Conservation (phyloP, 2,888 invertebrate species). For the Geophilus truncorum region DNA sequence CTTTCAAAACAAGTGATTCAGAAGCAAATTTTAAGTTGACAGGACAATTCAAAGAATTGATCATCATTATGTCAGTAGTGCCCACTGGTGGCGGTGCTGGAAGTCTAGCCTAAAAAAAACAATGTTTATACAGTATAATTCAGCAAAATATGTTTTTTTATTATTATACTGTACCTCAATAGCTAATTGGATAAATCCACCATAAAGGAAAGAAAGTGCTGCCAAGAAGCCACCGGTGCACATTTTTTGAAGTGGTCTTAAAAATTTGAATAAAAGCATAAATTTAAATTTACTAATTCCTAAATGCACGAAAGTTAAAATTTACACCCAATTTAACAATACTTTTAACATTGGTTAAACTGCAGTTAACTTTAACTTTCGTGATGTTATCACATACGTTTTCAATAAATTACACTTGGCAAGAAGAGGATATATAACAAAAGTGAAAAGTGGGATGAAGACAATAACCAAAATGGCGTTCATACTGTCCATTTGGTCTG, state of each 20-base stretch:
- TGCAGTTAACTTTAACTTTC: no score
- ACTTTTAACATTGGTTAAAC: no score
- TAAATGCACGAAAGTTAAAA: no score
- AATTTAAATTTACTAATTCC: background rate
- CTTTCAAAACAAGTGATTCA: background rate
- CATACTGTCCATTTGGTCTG: constrained; percentile 46
- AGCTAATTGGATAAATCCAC: constrained; percentile 51
- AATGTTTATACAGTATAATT: no score
- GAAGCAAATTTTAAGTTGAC: background rate
- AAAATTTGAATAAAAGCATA: constrained; percentile 35
- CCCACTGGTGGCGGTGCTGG: background rate
- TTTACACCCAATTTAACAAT: no score
- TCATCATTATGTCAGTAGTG: background rate
- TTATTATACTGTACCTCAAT: constrained; percentile 49
- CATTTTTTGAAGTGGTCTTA: constrained; percentile 53
- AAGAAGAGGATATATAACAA: constrained; percentile 49
- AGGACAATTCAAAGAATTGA: background rate
- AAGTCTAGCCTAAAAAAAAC: background rate
- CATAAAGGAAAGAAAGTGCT: constrained; percentile 52
- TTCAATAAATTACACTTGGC: constrained; percentile 46
- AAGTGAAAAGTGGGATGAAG: constrained; percentile 43
- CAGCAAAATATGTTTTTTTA: background rate
- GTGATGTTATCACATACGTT: constrained; percentile 42
- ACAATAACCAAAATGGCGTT: constrained; percentile 6
- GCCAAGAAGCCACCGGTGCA: constrained; percentile 53